phyloP scores from a whole-genome alignment of 92 coral and sea anemone species.

The Epizoanthus ramosus region DNA sequence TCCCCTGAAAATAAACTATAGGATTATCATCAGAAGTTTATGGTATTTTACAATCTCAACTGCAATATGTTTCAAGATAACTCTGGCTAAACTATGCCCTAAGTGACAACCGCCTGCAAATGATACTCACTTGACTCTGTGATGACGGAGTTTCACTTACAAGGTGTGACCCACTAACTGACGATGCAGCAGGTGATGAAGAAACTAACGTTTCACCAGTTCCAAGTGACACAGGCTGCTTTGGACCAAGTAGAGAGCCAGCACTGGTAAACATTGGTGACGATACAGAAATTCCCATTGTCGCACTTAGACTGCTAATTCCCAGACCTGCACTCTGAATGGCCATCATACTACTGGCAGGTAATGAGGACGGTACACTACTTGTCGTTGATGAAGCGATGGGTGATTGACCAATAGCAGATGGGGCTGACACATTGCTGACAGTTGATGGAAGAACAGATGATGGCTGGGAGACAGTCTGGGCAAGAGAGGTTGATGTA shows the following conservation, averaged over 20 bases:
- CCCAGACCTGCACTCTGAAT: slow-evolving; percentile 52
- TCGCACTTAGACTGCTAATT: slow-evolving; percentile 45
- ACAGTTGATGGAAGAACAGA: slow-evolving; percentile 55
- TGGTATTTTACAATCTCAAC: no score
- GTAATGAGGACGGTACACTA: slow-evolving; percentile 25
- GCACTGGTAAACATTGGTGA: slow-evolving; percentile 46
- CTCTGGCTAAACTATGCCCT: no score
- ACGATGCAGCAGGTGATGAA: slow-evolving; percentile 67
- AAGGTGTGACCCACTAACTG: slow-evolving; percentile 78
- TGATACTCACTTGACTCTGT: slow-evolving; percentile 56
- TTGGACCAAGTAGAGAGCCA: slow-evolving; percentile 49
- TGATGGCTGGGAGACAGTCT: slow-evolving; percentile 66
- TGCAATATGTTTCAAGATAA: no score
- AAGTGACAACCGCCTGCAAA: background rate
- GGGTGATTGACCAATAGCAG: slow-evolving; percentile 18
- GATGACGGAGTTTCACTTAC: slow-evolving; percentile 59
- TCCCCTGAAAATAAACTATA: no score
- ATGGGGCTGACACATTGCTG: slow-evolving; percentile 6
- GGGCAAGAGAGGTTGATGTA: slow-evolving; percentile 65
- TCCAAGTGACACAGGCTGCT: slow-evolving; percentile 67
- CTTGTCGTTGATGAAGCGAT: slow-evolving; percentile 24
- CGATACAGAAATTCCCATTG: slow-evolving; percentile 45
- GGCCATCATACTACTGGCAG: slow-evolving; percentile 11
- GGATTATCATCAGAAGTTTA: no score
- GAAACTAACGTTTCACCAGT: slow-evolving; percentile 66